Evolutionary conservation across 2,888 invertebrate genomes (phyloP), one percentile per base, ranked within the genome.

Genomic region (Agrenia bidenticulata): DNA sequence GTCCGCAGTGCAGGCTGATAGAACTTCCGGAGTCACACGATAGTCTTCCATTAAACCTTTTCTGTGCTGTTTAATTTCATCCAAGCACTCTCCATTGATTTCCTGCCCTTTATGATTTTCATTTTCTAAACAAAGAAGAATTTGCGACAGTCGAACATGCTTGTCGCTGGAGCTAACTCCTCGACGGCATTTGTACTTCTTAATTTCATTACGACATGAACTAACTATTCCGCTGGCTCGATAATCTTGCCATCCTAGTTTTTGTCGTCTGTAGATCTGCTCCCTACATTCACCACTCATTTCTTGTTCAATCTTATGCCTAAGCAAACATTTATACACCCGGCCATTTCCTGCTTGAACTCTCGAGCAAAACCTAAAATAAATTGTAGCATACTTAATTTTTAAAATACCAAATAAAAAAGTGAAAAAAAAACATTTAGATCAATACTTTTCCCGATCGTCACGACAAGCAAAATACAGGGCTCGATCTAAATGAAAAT

Each of bases 41-140:
- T 90, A 97, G 80, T 98, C 96, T 78, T 92, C 90, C 89, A 98
- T 89, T 17, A 99, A 83, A 82, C 90, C 88, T 79, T 88, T 88
- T 21, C 98, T 85, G 79, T 98, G 94, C 77, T 93, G 92, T 71
- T 88, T 85, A 87, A 99, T 90, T 83, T 98, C 96, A 21, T 85
- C 85, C 60, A 89, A 85, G 79, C 98, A 99, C 76, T 90, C 89
- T 0, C 85, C 81, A 15, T 87, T 85, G 17, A 94, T 82, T 79
- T 87, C 88, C 19, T 72, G 66, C 74, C 86, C 88, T 74, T 89
- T 89, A 76, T 87, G 88, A 39, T 88, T 84, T 59, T 87, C 88
- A 11, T 81, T 81, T 80, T 99, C 98, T 70, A 99, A 83, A 79
- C 99, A 99, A 2, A 97, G 83, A 56, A 99, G 83, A 75, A 98